Evolutionary conservation across 2,888 invertebrate genomes (phyloP), one percentile per base, ranked within the genome.

Genomic region (Euclidia mi): DNA sequence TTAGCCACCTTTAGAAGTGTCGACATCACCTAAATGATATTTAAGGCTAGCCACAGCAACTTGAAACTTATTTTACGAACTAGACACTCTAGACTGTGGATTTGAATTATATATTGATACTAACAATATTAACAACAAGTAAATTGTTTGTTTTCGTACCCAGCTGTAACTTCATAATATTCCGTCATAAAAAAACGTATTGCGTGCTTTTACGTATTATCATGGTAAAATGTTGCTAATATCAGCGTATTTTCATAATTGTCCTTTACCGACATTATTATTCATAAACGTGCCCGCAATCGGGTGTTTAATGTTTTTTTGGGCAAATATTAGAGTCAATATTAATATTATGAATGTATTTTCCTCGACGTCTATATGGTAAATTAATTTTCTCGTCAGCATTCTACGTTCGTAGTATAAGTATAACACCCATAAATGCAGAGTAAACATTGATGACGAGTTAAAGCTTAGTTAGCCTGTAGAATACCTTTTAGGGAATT

Each of bases 171-270:
- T 43, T 50, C 10, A 14, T 28, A 42, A 38, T 47, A 47, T 42
- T 17, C 25, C 4, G 34, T 35, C 35, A 50, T 50, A n/a, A 43
- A 43, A 50, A 42, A 43, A 37, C 34, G 43, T 17, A 50, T 29
- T 34, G 18, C 43, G 28, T 29, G 34, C 35, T 9, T 50, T 43
- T n/a, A n/a, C n/a, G n/a, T 34, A 43, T 35, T 28, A 50, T 25
- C 20, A 25, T 12, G 29, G 50, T 29, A 18, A 49, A 50, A 43
- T 43, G 42, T 43, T 50, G 50, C 50, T 43, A 42, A 50, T 43
- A 43, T 50, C 12, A 43, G 28, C 29, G 32, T 42, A 29, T 43
- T 43, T 43, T 37, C 35, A 43, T 43, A 43, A 50, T 43, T 43
- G 29, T 43, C 35, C 29, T 43, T 50, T 35, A 43, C 18, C 43